Conservation (phyloP, 2,113 vertebrate genomes). For the Microtus oregoni region DNA sequence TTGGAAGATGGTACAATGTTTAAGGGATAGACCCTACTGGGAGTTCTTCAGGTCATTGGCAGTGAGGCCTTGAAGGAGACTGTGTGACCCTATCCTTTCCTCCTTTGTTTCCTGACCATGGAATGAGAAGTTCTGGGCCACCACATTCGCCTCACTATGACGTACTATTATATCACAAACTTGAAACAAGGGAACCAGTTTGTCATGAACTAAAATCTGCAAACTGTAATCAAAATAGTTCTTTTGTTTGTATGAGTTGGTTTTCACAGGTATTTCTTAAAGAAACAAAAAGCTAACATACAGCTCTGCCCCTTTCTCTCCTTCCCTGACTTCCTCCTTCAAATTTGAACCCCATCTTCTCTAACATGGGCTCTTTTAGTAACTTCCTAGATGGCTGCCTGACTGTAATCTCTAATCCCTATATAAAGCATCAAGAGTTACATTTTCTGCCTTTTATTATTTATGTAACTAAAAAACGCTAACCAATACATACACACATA, state of each 20-base stretch:
- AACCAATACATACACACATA: neutral
- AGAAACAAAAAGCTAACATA: no score
- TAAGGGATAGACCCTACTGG: neutral
- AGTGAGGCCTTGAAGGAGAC: neutral
- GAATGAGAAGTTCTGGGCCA: neutral
- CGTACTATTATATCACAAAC: neutral
- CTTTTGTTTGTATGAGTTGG: neutral
- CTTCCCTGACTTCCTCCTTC: neutral
- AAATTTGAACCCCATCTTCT: neutral
- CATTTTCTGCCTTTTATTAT: neutral
- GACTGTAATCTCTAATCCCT: neutral
- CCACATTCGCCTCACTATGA: no score
- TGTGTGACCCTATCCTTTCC: neutral
- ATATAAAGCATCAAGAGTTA: neutral
- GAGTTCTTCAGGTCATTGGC: neutral
- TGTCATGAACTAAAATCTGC: neutral
- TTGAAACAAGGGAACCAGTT: neutral
- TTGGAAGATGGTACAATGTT: neutral
- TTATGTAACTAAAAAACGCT: constrained; percentile 17
- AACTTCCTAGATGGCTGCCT: neutral
- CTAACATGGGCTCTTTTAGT: neutral
- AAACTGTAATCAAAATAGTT: neutral
- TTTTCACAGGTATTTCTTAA: neutral
- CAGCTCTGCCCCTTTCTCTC: neutral
- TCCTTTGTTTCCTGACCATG: neutral